A percentile compares a stretch with the other conserved stretches of the same genome.
Evolutionary conservation across 1,140 invertebrate species (phyloP).

Genomic region (Heterodera carotae): DNA sequence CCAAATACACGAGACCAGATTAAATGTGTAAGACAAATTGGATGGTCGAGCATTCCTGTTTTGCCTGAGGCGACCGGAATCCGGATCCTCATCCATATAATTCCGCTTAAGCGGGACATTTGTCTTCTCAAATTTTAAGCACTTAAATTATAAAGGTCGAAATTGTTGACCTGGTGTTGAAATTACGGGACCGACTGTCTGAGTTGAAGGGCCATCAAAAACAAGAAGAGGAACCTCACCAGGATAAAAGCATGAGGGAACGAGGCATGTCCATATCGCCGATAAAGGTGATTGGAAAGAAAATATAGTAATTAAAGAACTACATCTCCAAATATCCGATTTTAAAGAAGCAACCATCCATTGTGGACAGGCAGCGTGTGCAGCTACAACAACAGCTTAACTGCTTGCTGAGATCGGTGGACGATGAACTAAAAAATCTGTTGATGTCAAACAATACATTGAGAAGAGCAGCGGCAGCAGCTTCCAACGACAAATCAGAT

Average conservation of each 20-base stretch:
- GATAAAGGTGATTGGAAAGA: conserved; percentile 4
- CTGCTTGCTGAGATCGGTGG: conserved; percentile 41
- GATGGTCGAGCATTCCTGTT: too few relatives aligned
- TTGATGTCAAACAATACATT: conserved; percentile 45
- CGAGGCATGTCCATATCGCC: not conserved
- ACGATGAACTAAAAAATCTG: conserved; percentile 50
- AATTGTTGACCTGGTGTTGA: conserved; percentile 60
- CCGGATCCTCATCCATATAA: too few relatives aligned
- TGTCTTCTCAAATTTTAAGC: too few relatives aligned
- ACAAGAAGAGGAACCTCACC: not conserved
- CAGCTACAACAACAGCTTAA: conserved; percentile 44
- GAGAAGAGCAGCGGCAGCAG: conserved; percentile 18
- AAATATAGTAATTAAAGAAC: not conserved
- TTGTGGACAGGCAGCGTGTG: conserved; percentile 15
- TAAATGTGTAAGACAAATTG: too few relatives aligned
- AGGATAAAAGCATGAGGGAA: not conserved
- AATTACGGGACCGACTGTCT: conserved; percentile 33
- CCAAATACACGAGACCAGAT: too few relatives aligned
- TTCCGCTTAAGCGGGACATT: too few relatives aligned
- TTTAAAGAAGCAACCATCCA: not conserved
- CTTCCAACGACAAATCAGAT: too few relatives aligned
- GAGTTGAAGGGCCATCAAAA: conserved; percentile 31
- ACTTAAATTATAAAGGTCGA: conserved; percentile 46
- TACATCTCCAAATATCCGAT: not conserved
- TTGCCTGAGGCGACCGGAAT: too few relatives aligned